Evolutionary conservation across 2,888 invertebrate genomes (phyloP).

Genomic region (Cistogaster globosa): DNA sequence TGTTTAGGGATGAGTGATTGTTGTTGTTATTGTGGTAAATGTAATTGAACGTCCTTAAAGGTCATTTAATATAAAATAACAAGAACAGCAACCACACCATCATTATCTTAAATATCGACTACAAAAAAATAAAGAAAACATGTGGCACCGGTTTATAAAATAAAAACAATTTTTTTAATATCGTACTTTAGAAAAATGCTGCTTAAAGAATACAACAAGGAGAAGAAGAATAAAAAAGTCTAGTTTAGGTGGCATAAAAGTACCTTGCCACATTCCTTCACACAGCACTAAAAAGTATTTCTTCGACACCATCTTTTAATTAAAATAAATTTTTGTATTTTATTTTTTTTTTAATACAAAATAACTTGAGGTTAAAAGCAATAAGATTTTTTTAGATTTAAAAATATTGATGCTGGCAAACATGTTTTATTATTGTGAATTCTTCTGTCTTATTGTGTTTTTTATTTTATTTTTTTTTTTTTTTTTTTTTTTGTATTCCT

Average conservation of each 20-base stretch:
- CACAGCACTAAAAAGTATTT: conserved; percentile 33
- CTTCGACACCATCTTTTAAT: conserved; percentile 59
- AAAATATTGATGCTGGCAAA: conserved; percentile 12
- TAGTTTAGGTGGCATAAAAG: conserved; percentile 34
- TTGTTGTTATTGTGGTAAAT: conserved; percentile 47
- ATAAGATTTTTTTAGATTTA: background rate
- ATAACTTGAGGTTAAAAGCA: conserved; percentile 47
- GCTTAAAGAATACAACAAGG: background rate
- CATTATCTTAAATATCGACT: conserved; percentile 1
- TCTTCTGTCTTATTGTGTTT: conserved; percentile 10
- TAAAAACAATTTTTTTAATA: conserved; percentile 21
- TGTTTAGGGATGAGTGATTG: conserved; percentile 38
- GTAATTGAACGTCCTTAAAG: conserved; percentile 77
- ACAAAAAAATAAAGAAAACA: conserved; percentile 1
- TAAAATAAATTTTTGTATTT: conserved; percentile 37
- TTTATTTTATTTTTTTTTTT: conserved; percentile 17
- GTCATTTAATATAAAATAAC: conserved; percentile 70
- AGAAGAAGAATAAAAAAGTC: conserved; percentile 41
- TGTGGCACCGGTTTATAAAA: conserved; percentile 48
- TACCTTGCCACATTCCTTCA: conserved; percentile 1
- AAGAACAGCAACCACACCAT: conserved; percentile 13
- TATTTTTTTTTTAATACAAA: conserved; percentile 4
- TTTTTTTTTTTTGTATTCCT: background rate
- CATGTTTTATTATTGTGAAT: conserved; percentile 42
- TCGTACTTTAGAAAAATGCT: conserved; percentile 44